Evolutionary conservation across 2,113 vertebrate genomes (phyloP).

Genomic region (Pantherophis guttatus): DNA sequence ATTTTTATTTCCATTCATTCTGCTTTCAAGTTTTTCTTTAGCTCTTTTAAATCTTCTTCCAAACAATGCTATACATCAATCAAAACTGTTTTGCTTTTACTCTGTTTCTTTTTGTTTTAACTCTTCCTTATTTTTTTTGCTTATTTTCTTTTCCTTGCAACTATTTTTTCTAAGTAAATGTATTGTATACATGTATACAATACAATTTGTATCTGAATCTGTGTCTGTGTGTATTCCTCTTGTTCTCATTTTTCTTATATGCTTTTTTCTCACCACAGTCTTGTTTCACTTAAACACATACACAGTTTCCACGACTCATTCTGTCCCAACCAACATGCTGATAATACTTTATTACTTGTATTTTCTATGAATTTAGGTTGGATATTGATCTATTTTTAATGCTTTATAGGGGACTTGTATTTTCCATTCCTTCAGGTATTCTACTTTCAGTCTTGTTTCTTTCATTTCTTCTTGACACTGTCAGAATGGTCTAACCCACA

Average conservation of each 20-base stretch:
- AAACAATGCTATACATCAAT: background rate
- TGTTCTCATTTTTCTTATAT: background rate
- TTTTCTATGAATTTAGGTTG: background rate
- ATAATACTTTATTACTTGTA: background rate
- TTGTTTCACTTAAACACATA: background rate
- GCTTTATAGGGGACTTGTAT: background rate
- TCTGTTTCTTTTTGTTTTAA: background rate
- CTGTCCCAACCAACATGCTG: background rate
- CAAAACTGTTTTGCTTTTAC: background rate
- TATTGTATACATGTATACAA: background rate
- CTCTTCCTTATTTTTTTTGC: background rate
- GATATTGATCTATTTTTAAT: background rate
- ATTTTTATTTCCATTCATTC: background rate
- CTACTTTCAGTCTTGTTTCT: background rate
- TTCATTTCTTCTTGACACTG: background rate
- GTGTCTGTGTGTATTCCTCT: background rate
- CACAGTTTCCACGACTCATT: background rate
- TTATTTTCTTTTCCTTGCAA: background rate
- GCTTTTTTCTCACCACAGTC: background rate
- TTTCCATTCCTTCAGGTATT: background rate
- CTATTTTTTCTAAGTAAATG: background rate
- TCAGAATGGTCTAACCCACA: background rate
- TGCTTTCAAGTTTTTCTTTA: background rate
- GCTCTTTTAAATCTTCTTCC: background rate
- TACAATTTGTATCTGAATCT: background rate